Evolutionary conservation across 2,888 invertebrate genomes (phyloP).

Genomic region (Spodoptera littoralis): DNA sequence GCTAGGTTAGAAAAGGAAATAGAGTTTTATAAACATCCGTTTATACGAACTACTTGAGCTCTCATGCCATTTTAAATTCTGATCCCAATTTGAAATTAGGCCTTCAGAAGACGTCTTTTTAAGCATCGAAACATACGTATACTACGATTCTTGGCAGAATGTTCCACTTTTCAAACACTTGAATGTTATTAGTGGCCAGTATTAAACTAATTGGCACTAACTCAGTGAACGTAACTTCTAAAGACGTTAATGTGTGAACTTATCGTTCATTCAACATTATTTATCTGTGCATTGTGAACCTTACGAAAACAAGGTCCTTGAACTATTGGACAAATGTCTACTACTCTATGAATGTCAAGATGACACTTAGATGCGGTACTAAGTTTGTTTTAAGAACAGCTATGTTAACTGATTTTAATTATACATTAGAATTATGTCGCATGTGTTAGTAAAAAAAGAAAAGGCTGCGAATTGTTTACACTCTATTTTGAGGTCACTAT

Average conservation of each 20-base stretch:
- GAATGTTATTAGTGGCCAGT: slow-evolving; percentile 5
- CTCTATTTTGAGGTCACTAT: too few relatives aligned
- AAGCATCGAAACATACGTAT: too few relatives aligned
- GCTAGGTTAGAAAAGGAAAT: background rate
- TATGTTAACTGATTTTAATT: slow-evolving; percentile 35
- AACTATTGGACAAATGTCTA: slow-evolving; percentile 52
- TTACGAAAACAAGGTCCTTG: slow-evolving; percentile 56
- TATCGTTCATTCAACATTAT: slow-evolving; percentile 49
- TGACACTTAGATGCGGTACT: slow-evolving; percentile 19
- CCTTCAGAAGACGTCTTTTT: too few relatives aligned
- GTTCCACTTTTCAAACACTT: background rate
- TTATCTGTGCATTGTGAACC: slow-evolving; percentile 55
- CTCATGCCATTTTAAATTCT: too few relatives aligned
- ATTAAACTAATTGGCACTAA: slow-evolving; percentile 18
- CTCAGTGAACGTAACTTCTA: slow-evolving; percentile 37
- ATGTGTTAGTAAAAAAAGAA: background rate
- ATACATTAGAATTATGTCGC: slow-evolving; percentile 18
- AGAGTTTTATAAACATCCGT: too few relatives aligned
- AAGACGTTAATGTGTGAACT: slow-evolving; percentile 33
- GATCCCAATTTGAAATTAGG: too few relatives aligned
- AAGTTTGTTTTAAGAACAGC: slow-evolving; percentile 42
- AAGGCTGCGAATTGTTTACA: too few relatives aligned
- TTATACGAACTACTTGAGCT: too few relatives aligned
- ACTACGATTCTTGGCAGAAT: slow-evolving; percentile 1
- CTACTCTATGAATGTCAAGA: slow-evolving; percentile 47